Percentiles rank a stretch among this genome's conserved stretches.
Conservation (phyloP, 2,113 vertebrate genomes). For the Cottus gobio region DNA sequence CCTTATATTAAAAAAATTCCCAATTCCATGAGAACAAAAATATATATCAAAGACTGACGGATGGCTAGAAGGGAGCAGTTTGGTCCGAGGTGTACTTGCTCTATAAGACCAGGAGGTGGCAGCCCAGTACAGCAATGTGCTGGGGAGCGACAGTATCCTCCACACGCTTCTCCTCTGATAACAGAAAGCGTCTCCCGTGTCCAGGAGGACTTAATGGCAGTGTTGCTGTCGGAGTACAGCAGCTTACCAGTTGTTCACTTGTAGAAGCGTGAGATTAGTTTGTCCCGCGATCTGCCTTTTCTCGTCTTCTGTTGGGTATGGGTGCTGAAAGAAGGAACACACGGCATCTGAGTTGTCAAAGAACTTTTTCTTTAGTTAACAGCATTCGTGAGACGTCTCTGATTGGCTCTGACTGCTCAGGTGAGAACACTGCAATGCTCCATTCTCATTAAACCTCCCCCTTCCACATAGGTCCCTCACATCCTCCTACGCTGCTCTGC, state of each 20-base stretch:
- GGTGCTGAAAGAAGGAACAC: slow-evolving; percentile 86
- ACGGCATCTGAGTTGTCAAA: neutral
- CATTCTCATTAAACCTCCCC: neutral
- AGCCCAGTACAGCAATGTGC: slow-evolving; percentile 24
- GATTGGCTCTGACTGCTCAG: no score
- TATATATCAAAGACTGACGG: neutral
- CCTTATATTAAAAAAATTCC: neutral
- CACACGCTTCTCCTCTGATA: neutral
- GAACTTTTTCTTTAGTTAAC: neutral
- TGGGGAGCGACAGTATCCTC: neutral
- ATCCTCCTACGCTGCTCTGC: neutral
- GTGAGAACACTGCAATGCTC: neutral
- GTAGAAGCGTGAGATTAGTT: slow-evolving; percentile 96
- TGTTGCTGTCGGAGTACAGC: neutral
- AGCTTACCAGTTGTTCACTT: slow-evolving; percentile 99
- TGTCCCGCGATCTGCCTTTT: slow-evolving; percentile 98
- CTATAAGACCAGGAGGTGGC: slow-evolving; percentile 70
- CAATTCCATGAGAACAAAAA: neutral
- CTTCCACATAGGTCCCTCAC: neutral
- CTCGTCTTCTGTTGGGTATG: slow-evolving; percentile 98
- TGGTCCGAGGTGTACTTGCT: slow-evolving; percentile 23
- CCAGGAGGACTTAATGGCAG: neutral
- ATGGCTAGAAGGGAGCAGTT: neutral
- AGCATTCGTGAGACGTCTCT: neutral
- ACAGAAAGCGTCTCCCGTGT: neutral